Evolutionary conservation across 1,140 invertebrate species (phyloP).

Genomic region (Neotoxoptera formosana): DNA sequence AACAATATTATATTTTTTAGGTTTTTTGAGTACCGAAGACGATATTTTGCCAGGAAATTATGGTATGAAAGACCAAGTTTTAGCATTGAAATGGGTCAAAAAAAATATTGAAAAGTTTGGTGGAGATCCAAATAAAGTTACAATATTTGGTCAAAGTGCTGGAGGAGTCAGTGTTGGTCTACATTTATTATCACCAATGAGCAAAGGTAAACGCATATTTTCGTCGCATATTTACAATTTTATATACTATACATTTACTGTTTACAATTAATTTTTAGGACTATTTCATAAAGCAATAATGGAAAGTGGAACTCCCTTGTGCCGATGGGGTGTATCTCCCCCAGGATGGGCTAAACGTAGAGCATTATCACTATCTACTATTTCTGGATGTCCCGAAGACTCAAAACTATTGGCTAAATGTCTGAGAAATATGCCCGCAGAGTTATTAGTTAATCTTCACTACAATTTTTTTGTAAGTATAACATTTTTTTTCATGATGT

Average conservation of each 20-base stretch:
- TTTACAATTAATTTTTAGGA: slow-evolving; percentile 61
- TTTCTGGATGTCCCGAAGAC: slow-evolving; percentile 68
- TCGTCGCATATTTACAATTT: not conserved
- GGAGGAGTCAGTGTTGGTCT: slow-evolving; percentile 57
- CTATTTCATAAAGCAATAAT: slow-evolving; percentile 72
- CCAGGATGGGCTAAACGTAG: slow-evolving; percentile 50
- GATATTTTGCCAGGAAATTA: slow-evolving; percentile 59
- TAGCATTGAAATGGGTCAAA: slow-evolving; percentile 60
- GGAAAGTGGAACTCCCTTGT: slow-evolving; percentile 73
- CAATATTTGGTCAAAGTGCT: slow-evolving; percentile 60
- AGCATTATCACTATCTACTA: slow-evolving; percentile 64
- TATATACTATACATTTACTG: no score
- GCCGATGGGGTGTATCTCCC: slow-evolving; percentile 67
- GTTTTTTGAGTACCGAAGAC: slow-evolving; percentile 60
- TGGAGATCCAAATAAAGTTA: slow-evolving; percentile 59
- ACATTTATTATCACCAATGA: slow-evolving; percentile 59
- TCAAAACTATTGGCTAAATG: slow-evolving; percentile 68
- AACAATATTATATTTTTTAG: slow-evolving; percentile 42
- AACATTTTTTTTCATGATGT: not conserved
- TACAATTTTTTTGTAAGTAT: slow-evolving; percentile 59
- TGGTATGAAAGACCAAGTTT: slow-evolving; percentile 60
- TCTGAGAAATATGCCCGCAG: slow-evolving; percentile 65
- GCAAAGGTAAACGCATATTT: slow-evolving; percentile 53
- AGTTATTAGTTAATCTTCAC: slow-evolving; percentile 62
- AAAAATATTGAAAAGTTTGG: slow-evolving; percentile 60